These are phyloP conservation scores for Ichneumon xanthorius DNA, from an alignment of 2,888 invertebrate species.

Conservation along the genomic window DNA sequence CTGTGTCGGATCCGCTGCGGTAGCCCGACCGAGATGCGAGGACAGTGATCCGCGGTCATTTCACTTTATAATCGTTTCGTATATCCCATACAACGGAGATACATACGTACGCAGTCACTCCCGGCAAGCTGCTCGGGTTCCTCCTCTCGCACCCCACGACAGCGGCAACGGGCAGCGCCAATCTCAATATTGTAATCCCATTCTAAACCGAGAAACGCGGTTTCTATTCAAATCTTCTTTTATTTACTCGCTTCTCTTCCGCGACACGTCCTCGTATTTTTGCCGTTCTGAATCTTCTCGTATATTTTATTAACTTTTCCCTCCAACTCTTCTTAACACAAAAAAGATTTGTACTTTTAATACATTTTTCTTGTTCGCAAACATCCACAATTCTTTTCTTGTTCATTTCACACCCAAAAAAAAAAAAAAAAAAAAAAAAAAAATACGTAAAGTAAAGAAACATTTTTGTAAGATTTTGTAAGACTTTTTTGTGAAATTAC, in stretches of 20 bases:
- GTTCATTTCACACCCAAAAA: too few species aligned
- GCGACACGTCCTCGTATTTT: slow-evolving; percentile 46
- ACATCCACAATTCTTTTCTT: too few species aligned
- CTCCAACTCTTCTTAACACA: background rate
- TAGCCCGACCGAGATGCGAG: slow-evolving; percentile 63
- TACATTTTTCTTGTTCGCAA: too few species aligned
- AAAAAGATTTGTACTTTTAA: too few species aligned
- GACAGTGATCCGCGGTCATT: slow-evolving; percentile 79
- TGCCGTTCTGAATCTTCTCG: slow-evolving; percentile 37
- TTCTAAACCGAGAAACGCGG: slow-evolving; percentile 72
- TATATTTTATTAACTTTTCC: background rate
- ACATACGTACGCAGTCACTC: slow-evolving; percentile 47
- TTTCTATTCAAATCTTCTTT: slow-evolving; percentile 78
- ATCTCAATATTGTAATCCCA: slow-evolving; percentile 80
- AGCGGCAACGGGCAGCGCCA: slow-evolving; percentile 41
- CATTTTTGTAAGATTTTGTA: too few species aligned
- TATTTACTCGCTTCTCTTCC: slow-evolving; percentile 45
- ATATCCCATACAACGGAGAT: slow-evolving; percentile 25
- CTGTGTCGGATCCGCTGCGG: background rate
- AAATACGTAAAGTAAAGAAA: too few species aligned
- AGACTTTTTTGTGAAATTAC: too few species aligned
- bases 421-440: too few species aligned
- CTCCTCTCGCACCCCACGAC: slow-evolving; percentile 44
- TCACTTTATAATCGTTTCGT: slow-evolving; percentile 79
- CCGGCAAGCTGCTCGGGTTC: slow-evolving; percentile 57